phyloP scores from a whole-genome alignment of 2,888 invertebrate species.

The Anoncus sp. region DNA sequence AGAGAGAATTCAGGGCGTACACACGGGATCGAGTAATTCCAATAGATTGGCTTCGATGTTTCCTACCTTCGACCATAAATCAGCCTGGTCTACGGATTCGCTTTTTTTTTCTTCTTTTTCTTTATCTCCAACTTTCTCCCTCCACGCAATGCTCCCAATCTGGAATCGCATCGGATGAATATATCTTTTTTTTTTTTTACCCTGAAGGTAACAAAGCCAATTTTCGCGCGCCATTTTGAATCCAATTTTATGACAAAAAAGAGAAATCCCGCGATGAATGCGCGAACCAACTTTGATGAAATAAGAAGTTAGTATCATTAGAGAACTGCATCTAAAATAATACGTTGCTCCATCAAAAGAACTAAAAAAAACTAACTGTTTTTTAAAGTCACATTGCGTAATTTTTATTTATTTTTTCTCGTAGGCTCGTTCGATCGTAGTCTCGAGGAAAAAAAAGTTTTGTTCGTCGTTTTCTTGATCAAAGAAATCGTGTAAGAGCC shows the following conservation, averaged over 20 bases:
- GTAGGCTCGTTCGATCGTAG: too few species aligned
- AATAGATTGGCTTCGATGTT: conserved; percentile 74
- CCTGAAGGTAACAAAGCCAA: conserved; percentile 2
- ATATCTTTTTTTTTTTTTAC: conserved; percentile 8
- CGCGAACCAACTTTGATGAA: not conserved
- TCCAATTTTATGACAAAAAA: not conserved
- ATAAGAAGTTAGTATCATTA: too few species aligned
- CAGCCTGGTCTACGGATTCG: conserved; percentile 48
- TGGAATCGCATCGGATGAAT: conserved; percentile 21
- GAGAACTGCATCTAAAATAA: not conserved
- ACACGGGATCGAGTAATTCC: conserved; percentile 72
- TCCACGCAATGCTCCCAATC: conserved; percentile 16
- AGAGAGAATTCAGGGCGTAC: conserved; percentile 60
- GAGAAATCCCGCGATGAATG: not conserved
- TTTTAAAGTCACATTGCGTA: too few species aligned
- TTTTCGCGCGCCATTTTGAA: conserved; percentile 1
- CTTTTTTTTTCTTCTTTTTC: conserved; percentile 33
- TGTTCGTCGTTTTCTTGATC: too few species aligned
- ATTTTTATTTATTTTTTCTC: too few species aligned
- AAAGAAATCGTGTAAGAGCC: too few species aligned
- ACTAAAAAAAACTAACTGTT: not conserved
- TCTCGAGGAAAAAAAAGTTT: too few species aligned
- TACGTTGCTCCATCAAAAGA: not conserved
- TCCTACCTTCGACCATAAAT: conserved; percentile 65
- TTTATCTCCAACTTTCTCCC: conserved; percentile 41